A percentile compares a stretch with the other conserved stretches of the same genome.
phyloP scores from a whole-genome alignment of 1,140 invertebrate species.

The Zaprionus capensis region DNA sequence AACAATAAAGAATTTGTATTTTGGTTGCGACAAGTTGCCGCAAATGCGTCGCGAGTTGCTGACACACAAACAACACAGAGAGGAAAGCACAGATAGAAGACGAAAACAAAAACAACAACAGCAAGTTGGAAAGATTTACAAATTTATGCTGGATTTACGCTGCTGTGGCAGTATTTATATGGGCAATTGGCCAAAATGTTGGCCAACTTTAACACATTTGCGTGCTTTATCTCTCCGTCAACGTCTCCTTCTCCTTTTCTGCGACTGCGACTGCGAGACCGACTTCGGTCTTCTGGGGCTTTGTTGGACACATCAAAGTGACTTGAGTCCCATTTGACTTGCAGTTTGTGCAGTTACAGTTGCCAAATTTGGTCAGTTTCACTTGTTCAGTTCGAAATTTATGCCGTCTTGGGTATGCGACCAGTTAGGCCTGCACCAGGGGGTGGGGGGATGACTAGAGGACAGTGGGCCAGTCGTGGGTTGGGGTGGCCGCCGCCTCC shows the following conservation, averaged over 20 bases:
- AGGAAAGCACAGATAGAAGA: slow-evolving; percentile 14
- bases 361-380: slow-evolving; percentile 75
- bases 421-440: slow-evolving; percentile 5
- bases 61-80: slow-evolving; percentile 19
- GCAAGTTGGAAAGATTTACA: slow-evolving; percentile 61
- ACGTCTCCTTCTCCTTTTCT: not conserved
- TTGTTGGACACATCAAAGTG: slow-evolving; percentile 64
- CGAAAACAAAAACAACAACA: slow-evolving; percentile 2
- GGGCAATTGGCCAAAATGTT: slow-evolving; percentile 77
- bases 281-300: slow-evolving; percentile 19
- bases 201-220: slow-evolving; percentile 69
- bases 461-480: not conserved
- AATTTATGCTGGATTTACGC: slow-evolving; percentile 68
- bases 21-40: slow-evolving; percentile 57
- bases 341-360: slow-evolving; percentile 56
- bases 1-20: slow-evolving; percentile 44
- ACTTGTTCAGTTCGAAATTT: slow-evolving; percentile 66
- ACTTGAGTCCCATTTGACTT: slow-evolving; percentile 61
- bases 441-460: not conserved
- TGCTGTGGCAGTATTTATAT: slow-evolving; percentile 60
- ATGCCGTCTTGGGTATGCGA: slow-evolving; percentile 45
- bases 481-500: slow-evolving; percentile 14
- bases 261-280: no score
- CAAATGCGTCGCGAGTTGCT: slow-evolving; percentile 46
- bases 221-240: slow-evolving; percentile 59